These are phyloP conservation scores for Rhorus exstirpatorius DNA, from an alignment of 2,888 invertebrate species.

Conservation along the genomic window DNA sequence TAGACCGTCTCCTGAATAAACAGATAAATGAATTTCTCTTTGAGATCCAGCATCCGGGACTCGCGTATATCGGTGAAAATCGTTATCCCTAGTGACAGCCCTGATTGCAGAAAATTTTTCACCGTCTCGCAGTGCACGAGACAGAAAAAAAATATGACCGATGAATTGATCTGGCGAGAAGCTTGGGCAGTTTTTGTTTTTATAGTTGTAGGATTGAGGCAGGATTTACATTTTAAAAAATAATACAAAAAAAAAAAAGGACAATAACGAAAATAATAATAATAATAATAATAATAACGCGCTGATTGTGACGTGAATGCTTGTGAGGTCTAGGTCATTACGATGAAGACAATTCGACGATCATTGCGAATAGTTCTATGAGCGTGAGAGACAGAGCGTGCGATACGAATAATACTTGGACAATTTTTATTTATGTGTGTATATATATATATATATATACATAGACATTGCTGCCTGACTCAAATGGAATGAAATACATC, in stretches of 20 bases:
- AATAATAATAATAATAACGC: constrained; percentile 42
- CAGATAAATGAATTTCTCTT: no score
- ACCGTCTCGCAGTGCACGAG: constrained; percentile 11
- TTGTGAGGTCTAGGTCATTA: constrained; percentile 65
- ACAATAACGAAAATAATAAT: no score
- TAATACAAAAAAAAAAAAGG: neutral
- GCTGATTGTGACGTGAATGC: constrained; percentile 61
- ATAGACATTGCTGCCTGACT: constrained; percentile 46
- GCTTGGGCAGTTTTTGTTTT: constrained; percentile 12
- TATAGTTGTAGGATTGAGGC: constrained; percentile 22
- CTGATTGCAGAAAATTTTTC: no score
- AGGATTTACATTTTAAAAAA: constrained; percentile 27
- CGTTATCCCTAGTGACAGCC: no score
- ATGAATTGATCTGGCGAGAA: constrained; percentile 18
- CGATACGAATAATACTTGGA: no score
- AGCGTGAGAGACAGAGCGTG: constrained; percentile 56
- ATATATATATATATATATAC: no score
- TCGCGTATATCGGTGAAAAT: no score
- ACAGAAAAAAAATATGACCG: neutral
- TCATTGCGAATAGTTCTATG: constrained; percentile 50
- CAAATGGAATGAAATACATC: constrained; percentile 49
- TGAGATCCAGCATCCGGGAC: no score
- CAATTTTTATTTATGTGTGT: no score
- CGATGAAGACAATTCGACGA: constrained; percentile 67
- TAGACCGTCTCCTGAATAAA: no score